Evolutionary conservation across 2,888 invertebrate genomes (phyloP).

Genomic region (Cacoxenus indagator): DNA sequence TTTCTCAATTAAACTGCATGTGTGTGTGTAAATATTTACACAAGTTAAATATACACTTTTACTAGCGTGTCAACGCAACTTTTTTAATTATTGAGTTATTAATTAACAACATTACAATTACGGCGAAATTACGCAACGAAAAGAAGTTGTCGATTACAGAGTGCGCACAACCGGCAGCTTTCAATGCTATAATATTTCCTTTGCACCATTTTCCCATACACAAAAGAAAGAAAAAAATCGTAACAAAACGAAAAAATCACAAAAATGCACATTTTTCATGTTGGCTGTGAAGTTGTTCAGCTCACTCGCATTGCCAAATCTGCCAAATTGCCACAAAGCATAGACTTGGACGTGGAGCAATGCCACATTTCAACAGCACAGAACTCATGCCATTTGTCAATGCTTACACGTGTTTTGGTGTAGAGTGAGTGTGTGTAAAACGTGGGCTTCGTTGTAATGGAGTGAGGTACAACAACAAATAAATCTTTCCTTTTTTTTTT

Average conservation of each 20-base stretch:
- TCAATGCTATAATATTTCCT: too few species aligned
- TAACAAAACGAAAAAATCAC: not conserved
- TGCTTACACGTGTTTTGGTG: not conserved
- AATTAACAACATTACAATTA: not conserved
- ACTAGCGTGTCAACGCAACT: not conserved
- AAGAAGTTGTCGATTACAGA: not conserved
- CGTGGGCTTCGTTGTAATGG: not conserved
- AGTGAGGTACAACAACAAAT: not conserved
- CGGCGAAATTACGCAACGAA: not conserved
- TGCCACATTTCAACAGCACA: not conserved
- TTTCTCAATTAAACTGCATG: not conserved
- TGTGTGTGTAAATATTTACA: not conserved
- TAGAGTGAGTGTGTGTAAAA: not conserved
- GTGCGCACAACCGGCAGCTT: too few species aligned
- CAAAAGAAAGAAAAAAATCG: too few species aligned
- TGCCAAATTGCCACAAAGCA: too few species aligned
- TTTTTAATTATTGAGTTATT: slow-evolving; percentile 9
- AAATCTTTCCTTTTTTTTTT: not conserved
- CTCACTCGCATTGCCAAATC: too few species aligned
- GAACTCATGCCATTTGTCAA: not conserved
- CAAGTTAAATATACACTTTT: not conserved
- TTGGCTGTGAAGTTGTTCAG: too few species aligned
- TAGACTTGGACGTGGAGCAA: not conserved
- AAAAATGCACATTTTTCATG: not conserved
- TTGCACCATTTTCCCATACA: too few species aligned